Conservation (phyloP, 2,113 vertebrate species). For the Prunella himalayana region DNA sequence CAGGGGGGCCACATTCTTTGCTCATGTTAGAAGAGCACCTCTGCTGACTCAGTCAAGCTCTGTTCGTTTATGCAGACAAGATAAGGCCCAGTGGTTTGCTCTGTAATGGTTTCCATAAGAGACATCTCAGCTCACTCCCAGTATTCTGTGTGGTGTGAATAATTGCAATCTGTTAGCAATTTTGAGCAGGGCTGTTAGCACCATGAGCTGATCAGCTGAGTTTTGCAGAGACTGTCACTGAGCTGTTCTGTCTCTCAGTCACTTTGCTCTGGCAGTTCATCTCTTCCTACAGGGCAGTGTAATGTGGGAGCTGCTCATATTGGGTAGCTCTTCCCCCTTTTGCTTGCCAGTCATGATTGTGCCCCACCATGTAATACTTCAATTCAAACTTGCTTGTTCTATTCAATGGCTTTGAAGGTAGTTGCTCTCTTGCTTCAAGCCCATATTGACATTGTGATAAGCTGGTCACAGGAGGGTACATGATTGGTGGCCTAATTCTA, state of each 20-base stretch:
- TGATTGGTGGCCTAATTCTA: neutral
- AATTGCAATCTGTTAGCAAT: constrained; percentile 5
- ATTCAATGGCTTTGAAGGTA: neutral
- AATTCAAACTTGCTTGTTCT: neutral
- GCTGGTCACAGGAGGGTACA: neutral
- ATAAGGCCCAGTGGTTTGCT: neutral
- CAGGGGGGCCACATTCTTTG: neutral
- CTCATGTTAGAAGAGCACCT: neutral
- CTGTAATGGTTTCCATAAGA: constrained; percentile 39
- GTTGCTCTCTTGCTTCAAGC: neutral
- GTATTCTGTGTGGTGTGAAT: neutral
- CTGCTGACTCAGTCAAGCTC: neutral
- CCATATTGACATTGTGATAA: neutral
- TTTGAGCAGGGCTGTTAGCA: neutral
- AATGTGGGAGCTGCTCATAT: neutral
- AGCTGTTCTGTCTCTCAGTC: neutral
- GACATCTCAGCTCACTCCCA: neutral
- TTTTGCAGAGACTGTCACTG: rapidly evolving
- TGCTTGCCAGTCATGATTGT: neutral
- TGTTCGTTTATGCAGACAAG: neutral
- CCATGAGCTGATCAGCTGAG: neutral
- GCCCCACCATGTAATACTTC: neutral
- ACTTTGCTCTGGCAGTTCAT: neutral
- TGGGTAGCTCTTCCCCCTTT: neutral
- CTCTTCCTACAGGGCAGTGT: rapidly evolving